Evolutionary conservation across 2,113 vertebrate species (phyloP).

Genomic region (Boulengeromyrus knoepffleri): DNA sequence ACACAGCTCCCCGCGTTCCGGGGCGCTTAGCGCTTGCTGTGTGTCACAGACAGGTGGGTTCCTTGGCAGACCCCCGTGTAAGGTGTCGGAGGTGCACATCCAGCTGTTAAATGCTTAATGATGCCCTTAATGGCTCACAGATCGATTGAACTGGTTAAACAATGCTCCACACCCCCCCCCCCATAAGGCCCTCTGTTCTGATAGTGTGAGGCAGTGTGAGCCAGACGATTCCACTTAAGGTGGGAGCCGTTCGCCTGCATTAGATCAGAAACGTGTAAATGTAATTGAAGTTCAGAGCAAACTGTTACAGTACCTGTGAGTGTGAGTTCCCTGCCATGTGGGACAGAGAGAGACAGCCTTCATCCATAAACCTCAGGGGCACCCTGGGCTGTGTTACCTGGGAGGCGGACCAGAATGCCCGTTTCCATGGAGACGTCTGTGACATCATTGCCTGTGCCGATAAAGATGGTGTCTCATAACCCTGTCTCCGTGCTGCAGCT

Average conservation of each 20-base stretch:
- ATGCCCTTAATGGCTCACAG: neutral
- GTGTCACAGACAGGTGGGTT: neutral
- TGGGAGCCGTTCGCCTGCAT: neutral
- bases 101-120: neutral
- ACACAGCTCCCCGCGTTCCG: too few species aligned
- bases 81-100: neutral
- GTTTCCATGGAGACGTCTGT: neutral
- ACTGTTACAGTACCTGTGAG: neutral
- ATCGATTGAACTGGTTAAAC: neutral
- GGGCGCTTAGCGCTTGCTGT: neutral
- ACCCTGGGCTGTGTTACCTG: neutral
- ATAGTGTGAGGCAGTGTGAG: neutral
- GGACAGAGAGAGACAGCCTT: neutral
- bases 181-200: neutral
- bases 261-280: neutral
- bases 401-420: neutral
- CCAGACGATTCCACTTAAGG: neutral
- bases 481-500: conserved; percentile 53
- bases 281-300: neutral
- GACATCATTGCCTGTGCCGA: conserved; percentile 9
- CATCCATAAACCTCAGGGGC: neutral
- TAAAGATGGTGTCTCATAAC: conserved; percentile 27
- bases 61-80: neutral
- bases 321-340: neutral
- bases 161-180: neutral